A percentile compares a stretch with the other conserved stretches of the same genome.
Conservation (phyloP, 2,113 vertebrate genomes). For the Steatornis caripensis region DNA sequence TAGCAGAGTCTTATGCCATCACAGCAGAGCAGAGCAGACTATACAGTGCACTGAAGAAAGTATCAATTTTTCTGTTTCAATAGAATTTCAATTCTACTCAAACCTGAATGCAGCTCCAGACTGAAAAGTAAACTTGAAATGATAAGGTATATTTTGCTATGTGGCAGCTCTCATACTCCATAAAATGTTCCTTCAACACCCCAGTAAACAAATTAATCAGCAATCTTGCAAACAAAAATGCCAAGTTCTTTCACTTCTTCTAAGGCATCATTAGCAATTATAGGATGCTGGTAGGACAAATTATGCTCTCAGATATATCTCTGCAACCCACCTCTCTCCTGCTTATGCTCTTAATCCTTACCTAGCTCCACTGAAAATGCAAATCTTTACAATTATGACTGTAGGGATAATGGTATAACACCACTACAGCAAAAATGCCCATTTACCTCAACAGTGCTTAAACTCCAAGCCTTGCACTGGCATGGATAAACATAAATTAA, state of each 20-base stretch:
- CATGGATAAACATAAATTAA: slow-evolving; percentile 40
- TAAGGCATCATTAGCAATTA: slow-evolving; percentile 18
- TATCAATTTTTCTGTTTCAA: not conserved
- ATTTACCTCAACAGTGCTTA: slow-evolving; percentile 5
- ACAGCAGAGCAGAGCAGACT: not conserved
- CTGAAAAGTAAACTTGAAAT: not conserved
- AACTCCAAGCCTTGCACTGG: not conserved
- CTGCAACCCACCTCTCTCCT: not conserved
- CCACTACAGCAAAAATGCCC: not conserved
- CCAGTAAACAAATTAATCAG: not conserved
- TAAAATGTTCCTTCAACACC: not conserved
- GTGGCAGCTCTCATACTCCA: not conserved
- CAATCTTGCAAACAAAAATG: not conserved
- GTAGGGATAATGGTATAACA: slow-evolving; percentile 14
- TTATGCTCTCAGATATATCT: not conserved
- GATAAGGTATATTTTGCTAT: not conserved
- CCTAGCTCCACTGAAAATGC: slow-evolving; percentile 1
- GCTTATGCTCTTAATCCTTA: slow-evolving; percentile 2
- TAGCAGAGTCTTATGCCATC: not conserved
- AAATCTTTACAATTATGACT: slow-evolving; percentile 33
- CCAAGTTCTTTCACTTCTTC: not conserved
- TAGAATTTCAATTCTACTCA: not conserved
- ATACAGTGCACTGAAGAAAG: not conserved
- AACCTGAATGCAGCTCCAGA: not conserved
- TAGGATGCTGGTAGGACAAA: not conserved